Evolutionary conservation across 2,113 vertebrate species (phyloP), one percentile per base, ranked within the genome.

Genomic region (Heloderma charlesbogerti): DNA sequence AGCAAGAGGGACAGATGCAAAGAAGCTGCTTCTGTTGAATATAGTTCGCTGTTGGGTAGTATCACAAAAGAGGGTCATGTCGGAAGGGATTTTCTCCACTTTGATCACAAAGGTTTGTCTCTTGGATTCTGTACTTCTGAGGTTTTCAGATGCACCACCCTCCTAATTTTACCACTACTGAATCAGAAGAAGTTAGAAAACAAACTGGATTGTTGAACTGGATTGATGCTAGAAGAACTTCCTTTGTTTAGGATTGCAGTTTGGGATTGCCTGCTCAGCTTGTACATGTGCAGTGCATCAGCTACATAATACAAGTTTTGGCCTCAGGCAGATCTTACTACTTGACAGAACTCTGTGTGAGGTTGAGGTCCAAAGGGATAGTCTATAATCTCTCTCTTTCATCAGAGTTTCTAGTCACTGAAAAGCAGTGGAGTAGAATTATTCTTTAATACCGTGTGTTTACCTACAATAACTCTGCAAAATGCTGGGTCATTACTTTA

Each of bases 31-130:
- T 85, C 10, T 69, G 25, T 67, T 69, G 18, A 31, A 31, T 43
- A 34, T 27, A 48, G 12, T 71, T 84, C 25, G 15, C 71, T 48
- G 8, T 25, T 45, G 27, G 48, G 69, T 51, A 29, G 6, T 63
- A 78, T 92, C 63, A 48, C 0, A 0, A 67, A 66, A 63, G n/a
- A 20, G 4, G 0, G 0, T 7, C 40, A 8, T 0, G 29, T 18
- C 48, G 6, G 0, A 72, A 77, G 3, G 31, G 5, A 51, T 22
- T 86, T 91, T 86, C 0, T 0, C 43, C 78, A 78, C 15, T 77
- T 86, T 92, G 45, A 7, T 37, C 82, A 45, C 69, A 77, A 18
- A 48, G 86, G 22, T 0, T 2, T 29, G 18, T 43, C 6, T 16
- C 2, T 86, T 90, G 71, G 43, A 74, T 51, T 83, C 34, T 51